Evolutionary conservation across 2,113 vertebrate species (phyloP).

Genomic region (Apaloderma vittatum): DNA sequence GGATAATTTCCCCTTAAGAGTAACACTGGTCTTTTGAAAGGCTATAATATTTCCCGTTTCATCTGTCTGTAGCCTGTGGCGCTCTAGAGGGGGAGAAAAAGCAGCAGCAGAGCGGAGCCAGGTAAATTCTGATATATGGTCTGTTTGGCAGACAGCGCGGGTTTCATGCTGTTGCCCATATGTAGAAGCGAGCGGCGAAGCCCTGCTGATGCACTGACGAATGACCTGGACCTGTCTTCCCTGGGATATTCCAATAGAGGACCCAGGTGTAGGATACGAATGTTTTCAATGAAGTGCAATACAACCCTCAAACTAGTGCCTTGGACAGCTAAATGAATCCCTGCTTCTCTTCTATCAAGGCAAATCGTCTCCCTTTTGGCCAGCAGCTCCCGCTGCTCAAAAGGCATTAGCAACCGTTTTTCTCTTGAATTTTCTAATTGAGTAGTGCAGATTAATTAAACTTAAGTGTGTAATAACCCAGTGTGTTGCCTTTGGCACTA

Average conservation of each 20-base stretch:
- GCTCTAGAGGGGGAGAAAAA: constrained; percentile 21
- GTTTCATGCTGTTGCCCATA: constrained; percentile 8
- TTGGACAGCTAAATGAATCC: neutral
- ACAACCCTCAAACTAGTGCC: neutral
- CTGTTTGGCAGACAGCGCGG: neutral
- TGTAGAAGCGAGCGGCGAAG: neutral
- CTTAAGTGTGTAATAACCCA: neutral
- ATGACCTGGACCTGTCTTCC: constrained; percentile 36
- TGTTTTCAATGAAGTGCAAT: neutral
- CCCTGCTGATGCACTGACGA: neutral
- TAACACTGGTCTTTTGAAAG: constrained; percentile 36
- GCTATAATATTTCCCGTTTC: constrained; percentile 43
- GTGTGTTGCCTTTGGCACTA: neutral
- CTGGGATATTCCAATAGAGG: constrained; percentile 24
- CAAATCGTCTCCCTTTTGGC: neutral
- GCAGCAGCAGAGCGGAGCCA: neutral
- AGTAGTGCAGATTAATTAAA: constrained; percentile 29
- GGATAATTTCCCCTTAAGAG: constrained; percentile 26
- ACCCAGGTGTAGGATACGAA: neutral
- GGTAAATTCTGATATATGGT: constrained; percentile 23
- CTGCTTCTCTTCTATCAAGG: neutral
- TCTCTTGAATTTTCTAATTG: neutral
- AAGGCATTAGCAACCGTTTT: neutral
- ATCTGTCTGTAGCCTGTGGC: constrained; percentile 60
- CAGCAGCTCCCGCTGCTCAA: neutral